These are phyloP conservation scores for Osmerus mordax DNA, from an alignment of 2,113 vertebrate genomes.

Conservation along the genomic window DNA sequence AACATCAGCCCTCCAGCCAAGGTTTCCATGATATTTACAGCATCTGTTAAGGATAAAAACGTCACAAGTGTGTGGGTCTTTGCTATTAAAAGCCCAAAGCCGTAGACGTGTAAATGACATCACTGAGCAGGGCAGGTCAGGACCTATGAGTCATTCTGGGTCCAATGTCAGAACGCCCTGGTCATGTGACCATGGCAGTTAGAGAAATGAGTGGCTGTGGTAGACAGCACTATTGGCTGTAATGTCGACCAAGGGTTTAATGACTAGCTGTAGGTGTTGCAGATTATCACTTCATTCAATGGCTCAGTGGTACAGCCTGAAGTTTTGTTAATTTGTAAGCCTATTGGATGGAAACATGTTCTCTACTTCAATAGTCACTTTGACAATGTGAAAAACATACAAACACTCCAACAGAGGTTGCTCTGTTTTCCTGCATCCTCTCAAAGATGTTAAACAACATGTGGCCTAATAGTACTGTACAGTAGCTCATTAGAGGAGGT, in stretches of 20 bases:
- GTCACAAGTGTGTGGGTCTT: constrained; percentile 6
- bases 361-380: too few relatives aligned
- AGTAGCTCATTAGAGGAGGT: too few relatives aligned
- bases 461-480: too few relatives aligned
- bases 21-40: constrained; percentile 2
- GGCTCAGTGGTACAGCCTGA: too few relatives aligned
- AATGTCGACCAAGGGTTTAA: neutral
- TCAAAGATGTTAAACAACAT: too few relatives aligned
- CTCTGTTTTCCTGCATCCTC: too few relatives aligned
- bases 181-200: constrained; percentile 1
- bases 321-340: too few relatives aligned
- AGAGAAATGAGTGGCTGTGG: neutral
- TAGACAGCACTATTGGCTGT: neutral
- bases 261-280: too few relatives aligned
- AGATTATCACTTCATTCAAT: too few relatives aligned
- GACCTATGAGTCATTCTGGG: constrained; percentile 10
- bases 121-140: neutral
- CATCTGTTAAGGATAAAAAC: constrained; percentile 38
- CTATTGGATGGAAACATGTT: too few relatives aligned
- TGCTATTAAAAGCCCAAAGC: constrained; percentile 16
- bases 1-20: constrained; percentile 21
- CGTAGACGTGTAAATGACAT: constrained; percentile 35
- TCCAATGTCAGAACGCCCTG: constrained; percentile 5
- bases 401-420: too few relatives aligned
- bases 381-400: too few relatives aligned